Evolutionary conservation across 2,888 invertebrate species (phyloP), one percentile per base, ranked within the genome.

Genomic region (Conops quadrifasciatus): DNA sequence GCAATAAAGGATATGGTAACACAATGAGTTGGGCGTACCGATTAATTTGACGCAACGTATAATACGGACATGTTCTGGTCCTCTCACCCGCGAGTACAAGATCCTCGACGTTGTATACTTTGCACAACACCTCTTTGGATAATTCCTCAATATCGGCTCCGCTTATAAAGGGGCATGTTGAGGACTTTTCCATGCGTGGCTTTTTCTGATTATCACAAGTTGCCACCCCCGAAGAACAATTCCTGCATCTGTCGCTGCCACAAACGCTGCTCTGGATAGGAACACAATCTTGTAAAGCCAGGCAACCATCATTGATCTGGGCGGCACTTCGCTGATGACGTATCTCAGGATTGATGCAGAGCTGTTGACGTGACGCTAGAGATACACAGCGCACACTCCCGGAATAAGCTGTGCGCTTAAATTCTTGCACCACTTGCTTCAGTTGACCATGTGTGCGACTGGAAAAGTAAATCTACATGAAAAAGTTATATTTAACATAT

Each of bases 361-460:
- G 91, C 82, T 93, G 95, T 83, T 94, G 94, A 69, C 98, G 89
- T 0, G 97, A 98, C n/a, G 94, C 96, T 43, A 97, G 87, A 4
- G 96, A 91, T 0, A 94, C 90, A 2, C 95, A 91, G 71, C 94
- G 90, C 3, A 93, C 88, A 69, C 90, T 86, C 21, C 90, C 87
- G 9, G 89, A 90, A 82, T 91, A 96, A 0, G 90, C 89, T 70
- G 95, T 97, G 80, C 92, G 92, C 77, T 92, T 91, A 1, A 98
- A 89, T 88, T 99, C 99, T 58, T 92, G 90, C n/a, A 97, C 91
- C 86, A 99, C 95, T 85, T 99, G 99, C 0, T 95, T 90, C 53
- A 99, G 86, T 83, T 99, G 98, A 1, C 98, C 97, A 86, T 99
- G 98, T 5, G 99, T 99, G 79, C 99, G 90, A 75, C 97, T 97